These are phyloP conservation scores for Anthoptus insignis DNA, from an alignment of 2,888 invertebrate species.

Conservation along the genomic window DNA sequence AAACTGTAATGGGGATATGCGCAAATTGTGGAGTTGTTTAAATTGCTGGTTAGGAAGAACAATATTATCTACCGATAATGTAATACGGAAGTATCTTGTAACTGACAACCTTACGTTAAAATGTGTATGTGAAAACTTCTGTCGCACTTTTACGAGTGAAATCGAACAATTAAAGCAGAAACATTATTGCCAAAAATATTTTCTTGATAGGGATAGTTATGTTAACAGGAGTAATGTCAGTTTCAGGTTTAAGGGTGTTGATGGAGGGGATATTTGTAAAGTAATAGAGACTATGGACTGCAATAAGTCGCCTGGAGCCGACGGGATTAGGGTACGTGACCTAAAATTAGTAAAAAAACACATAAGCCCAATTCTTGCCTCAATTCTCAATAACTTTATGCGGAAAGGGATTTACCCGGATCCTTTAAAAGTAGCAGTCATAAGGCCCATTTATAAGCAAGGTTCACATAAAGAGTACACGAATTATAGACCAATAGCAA, in stretches of 20 bases:
- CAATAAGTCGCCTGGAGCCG: slow-evolving; percentile 34
- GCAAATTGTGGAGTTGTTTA: too few species aligned
- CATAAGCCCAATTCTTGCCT: slow-evolving; percentile 27
- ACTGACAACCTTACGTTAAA: background rate
- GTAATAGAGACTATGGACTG: slow-evolving; percentile 22
- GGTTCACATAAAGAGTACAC: slow-evolving; percentile 34
- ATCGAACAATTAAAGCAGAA: slow-evolving; percentile 8
- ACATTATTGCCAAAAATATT: slow-evolving; percentile 8
- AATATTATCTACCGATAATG: background rate
- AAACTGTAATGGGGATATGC: too few species aligned
- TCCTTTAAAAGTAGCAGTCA: slow-evolving; percentile 30
- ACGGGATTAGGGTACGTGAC: slow-evolving; percentile 29
- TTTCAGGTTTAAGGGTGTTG: background rate
- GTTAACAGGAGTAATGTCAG: background rate
- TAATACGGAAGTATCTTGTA: background rate
- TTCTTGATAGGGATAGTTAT: slow-evolving; percentile 13
- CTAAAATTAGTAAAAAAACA: slow-evolving; percentile 29
- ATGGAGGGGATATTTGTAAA: background rate
- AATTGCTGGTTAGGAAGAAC: too few species aligned
- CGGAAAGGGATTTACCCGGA: slow-evolving; percentile 13
- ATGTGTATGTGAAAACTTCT: slow-evolving; percentile 4
- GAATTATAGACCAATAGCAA: slow-evolving; percentile 42
- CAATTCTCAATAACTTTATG: slow-evolving; percentile 25
- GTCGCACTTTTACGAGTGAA: slow-evolving; percentile 4
- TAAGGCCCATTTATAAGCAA: slow-evolving; percentile 37